Conservation (phyloP, 1,140 invertebrate species). For the Drosophila neocordata region DNA sequence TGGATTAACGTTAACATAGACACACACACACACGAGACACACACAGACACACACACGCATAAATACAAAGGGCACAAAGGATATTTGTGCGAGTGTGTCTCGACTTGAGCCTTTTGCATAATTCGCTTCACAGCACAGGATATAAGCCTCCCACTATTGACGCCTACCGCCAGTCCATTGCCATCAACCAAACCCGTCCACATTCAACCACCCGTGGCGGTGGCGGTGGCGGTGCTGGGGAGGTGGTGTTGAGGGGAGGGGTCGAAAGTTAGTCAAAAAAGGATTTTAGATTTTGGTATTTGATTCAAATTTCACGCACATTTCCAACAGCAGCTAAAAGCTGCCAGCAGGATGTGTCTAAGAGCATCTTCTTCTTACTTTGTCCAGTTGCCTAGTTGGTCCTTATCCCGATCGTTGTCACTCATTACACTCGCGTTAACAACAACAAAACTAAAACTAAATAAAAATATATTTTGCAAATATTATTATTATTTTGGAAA, state of each 20-base stretch:
- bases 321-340: slow-evolving; percentile 22
- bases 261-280: background rate
- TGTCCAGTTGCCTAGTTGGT: background rate
- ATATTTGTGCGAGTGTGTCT: background rate
- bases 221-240: too few species aligned
- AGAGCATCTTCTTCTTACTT: slow-evolving; percentile 15
- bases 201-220: too few species aligned
- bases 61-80: slow-evolving; percentile 1
- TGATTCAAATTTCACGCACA: slow-evolving; percentile 33
- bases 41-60: slow-evolving; percentile 11
- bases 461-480: background rate
- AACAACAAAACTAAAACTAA: slow-evolving; percentile 1
- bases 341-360: slow-evolving; percentile 1
- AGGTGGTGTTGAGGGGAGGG: too few species aligned
- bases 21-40: background rate
- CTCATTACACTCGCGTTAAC: slow-evolving; percentile 8
- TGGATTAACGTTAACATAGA: slow-evolving; percentile 64
- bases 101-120: slow-evolving; percentile 9
- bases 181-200: background rate
- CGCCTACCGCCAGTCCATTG: background rate
- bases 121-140: slow-evolving; percentile 14
- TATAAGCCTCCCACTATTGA: background rate
- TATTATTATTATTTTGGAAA: background rate
- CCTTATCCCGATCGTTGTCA: slow-evolving; percentile 4
- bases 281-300: slow-evolving; percentile 7